These are phyloP conservation scores for Trachythela sp. DNA, from an alignment of 64 coral and sea anemone genomes.

Conservation along the genomic window DNA sequence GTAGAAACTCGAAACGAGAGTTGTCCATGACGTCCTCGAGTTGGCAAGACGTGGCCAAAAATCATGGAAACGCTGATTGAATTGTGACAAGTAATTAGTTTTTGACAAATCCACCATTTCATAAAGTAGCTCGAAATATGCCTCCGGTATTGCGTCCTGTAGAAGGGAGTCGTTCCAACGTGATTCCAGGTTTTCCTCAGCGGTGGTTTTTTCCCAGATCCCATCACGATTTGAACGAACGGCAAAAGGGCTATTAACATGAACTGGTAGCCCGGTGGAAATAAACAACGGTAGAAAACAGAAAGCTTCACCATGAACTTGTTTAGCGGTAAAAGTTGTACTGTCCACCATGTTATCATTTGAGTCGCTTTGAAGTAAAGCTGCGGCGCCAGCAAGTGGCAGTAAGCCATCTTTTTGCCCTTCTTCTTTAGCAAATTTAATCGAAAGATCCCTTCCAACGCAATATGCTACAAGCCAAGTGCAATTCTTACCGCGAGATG, in stretches of 20 bases:
- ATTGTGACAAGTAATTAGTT: conserved; percentile 47
- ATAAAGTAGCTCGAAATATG: conserved; percentile 68
- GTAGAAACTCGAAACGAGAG: not conserved
- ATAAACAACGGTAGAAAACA: conserved; percentile 63
- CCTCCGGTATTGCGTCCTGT: conserved; percentile 80
- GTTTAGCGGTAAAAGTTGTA: not conserved
- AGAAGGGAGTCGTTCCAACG: conserved; percentile 86
- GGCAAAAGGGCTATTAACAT: conserved; percentile 55
- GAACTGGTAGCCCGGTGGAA: conserved; percentile 44
- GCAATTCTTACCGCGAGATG: conserved; percentile 54
- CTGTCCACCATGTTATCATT: not conserved
- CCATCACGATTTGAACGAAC: not conserved
- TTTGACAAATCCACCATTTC: conserved; percentile 54
- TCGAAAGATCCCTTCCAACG: not conserved
- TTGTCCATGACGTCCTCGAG: not conserved
- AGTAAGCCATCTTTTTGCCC: not conserved
- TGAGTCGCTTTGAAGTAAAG: not conserved
- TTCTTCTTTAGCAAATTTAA: conserved; percentile 2
- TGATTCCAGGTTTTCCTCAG: conserved; percentile 64
- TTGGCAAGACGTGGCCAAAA: conserved; percentile 66
- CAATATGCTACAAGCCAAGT: not conserved
- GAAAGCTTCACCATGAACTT: conserved; percentile 30
- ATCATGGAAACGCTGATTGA: conserved; percentile 51
- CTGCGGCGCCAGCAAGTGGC: not conserved
- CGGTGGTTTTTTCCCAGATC: conserved; percentile 8